Base-by-base conservation (phyloP, 2,888 invertebrate species). In the Drosophila atripex region DNA sequence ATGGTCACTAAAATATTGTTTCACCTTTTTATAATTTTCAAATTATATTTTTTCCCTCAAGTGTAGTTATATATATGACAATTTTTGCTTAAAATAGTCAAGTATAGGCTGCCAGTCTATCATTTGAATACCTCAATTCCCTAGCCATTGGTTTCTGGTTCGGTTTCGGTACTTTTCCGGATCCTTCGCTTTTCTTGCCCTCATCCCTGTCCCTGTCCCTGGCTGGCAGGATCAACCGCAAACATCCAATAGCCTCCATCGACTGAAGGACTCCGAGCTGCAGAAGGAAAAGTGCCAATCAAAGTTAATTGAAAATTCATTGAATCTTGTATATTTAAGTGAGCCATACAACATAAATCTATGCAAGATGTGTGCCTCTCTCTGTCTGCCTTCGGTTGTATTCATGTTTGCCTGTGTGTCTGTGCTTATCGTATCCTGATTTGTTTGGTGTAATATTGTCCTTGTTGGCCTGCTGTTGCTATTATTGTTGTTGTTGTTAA, bases 241-340 rank as follows among this genome's bases (percentile, higher is more conserved):
- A 28, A 18, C 18, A 70, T 38, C 49, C 52, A 43, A 59, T 45
- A 58, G 25, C 54, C 49, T 43, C 45, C 50, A 51, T 51, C 58
- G 52, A 69, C 30, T 58, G 59, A 43, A 28, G 70, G 21, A 50
- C 38, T 50, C 41, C 45, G 43, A 12, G 45, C 30, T 71, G 74
- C 70, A 71, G 71, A 77, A 78, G 79, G 82, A 84, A 84, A 84
- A 84, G 87, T 84, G 83, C 77, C 83, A 84, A 84, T 84, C 83
- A 84, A 84, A 85, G 76, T 85, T 84, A 87, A 84, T 84, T 84
- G 83, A 84, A 84, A 87, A 87, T 84, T 84, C 87, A 84, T 85
- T 85, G 85, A 87, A 84, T 85, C 74, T 72, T 83, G 87, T 85
- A 84, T 83, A 86, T 83, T 83, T 86, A 80, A 84, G 85, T 73